A percentile compares a stretch with the other conserved stretches of the same genome.
Evolutionary conservation across 2,888 invertebrate genomes (phyloP).

Genomic region (Megamerina dolium): DNA sequence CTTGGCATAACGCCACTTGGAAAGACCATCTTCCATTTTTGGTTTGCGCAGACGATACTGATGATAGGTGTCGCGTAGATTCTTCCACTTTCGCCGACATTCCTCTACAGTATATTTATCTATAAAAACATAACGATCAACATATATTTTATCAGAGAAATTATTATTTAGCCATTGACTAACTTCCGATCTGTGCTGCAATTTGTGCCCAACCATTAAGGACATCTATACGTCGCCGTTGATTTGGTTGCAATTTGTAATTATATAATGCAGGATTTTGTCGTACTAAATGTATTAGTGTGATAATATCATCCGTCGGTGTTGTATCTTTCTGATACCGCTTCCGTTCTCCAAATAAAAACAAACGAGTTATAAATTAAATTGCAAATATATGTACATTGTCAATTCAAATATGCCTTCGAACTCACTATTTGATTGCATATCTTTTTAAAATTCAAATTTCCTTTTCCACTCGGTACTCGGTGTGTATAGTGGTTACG

Average conservation of each 20-base stretch:
- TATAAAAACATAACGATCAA: constrained; percentile 13
- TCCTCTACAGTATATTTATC: constrained; percentile 40
- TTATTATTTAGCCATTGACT: constrained; percentile 16
- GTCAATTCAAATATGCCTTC: background rate
- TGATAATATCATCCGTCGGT: constrained; percentile 40
- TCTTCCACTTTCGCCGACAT: constrained; percentile 45
- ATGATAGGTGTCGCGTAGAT: constrained; percentile 44
- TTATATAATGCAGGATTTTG: constrained; percentile 45
- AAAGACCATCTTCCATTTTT: constrained; percentile 36
- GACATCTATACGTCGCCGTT: constrained; percentile 38
- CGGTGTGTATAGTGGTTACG: constrained; percentile 11
- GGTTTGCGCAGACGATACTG: constrained; percentile 42
- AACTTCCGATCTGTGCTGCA: constrained; percentile 39
- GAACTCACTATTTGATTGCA: constrained; percentile 22
- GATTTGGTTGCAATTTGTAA: constrained; percentile 41
- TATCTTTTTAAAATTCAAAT: constrained; percentile 10
- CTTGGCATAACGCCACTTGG: constrained; percentile 45
- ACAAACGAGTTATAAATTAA: background rate
- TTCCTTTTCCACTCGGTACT: constrained; percentile 14
- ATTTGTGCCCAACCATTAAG: constrained; percentile 41
- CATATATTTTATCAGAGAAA: background rate
- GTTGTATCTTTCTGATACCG: constrained; percentile 43
- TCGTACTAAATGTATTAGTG: constrained; percentile 39
- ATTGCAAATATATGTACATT: background rate
- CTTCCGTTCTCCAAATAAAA: constrained; percentile 34